These are phyloP conservation scores for Balaenoptera acutorostrata DNA, from an alignment of 2,113 vertebrate genomes.

Conservation along the genomic window DNA sequence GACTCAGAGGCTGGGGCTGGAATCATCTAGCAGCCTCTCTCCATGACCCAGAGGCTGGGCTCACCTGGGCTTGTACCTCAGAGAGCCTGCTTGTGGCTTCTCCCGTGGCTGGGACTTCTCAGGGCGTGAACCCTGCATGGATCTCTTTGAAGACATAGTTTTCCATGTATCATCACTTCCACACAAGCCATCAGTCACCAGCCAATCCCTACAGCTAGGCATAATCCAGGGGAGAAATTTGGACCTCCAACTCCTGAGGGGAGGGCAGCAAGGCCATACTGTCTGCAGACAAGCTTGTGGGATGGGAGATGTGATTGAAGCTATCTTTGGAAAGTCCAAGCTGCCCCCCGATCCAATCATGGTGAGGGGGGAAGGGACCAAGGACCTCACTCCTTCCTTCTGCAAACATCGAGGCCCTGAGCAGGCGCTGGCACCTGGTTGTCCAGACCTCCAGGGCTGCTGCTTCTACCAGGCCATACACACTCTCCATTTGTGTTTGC, in stretches of 20 bases:
- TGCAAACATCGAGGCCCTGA: not conserved
- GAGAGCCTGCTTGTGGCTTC: not conserved
- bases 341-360: fast-evolving
- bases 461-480: not conserved
- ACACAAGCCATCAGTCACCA: not conserved
- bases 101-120: not conserved
- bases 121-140: not conserved
- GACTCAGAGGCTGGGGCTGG: not conserved
- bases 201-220: not conserved
- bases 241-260: not conserved
- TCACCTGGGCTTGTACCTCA: no score
- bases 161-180: not conserved
- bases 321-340: not conserved
- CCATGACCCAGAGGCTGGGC: not conserved
- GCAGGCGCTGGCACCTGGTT: fast-evolving
- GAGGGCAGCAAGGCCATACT: not conserved
- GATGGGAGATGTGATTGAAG: not conserved
- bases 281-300: no score
- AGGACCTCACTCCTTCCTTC: not conserved
- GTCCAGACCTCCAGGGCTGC: not conserved
- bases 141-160: not conserved
- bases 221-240: not conserved
- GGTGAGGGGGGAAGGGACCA: not conserved
- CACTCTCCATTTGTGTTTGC: not conserved
- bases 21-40: not conserved